Conservation (phyloP, 2,888 invertebrate genomes). For the Subacronicta megacephala region DNA sequence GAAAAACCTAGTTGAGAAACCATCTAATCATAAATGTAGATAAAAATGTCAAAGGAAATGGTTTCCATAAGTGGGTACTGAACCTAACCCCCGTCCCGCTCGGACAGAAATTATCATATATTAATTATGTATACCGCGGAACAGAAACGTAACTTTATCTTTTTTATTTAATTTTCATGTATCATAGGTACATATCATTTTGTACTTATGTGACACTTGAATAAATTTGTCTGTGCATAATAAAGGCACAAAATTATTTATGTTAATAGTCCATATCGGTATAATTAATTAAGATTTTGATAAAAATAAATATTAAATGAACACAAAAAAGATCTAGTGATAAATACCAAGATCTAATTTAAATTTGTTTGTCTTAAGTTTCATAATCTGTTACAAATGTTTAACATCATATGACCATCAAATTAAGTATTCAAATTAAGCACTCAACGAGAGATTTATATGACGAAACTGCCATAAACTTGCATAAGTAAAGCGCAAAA, state of each 20-base stretch:
- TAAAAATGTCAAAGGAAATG: slow-evolving; percentile 52
- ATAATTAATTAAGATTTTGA: neutral
- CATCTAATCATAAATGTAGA: slow-evolving; percentile 45
- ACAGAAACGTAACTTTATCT: slow-evolving; percentile 65
- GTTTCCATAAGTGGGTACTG: slow-evolving; percentile 66
- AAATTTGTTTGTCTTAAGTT: slow-evolving; percentile 17
- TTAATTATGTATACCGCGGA: slow-evolving; percentile 76
- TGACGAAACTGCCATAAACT: slow-evolving; percentile 24
- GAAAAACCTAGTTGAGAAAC: slow-evolving; percentile 32
- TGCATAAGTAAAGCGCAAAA: slow-evolving; percentile 15
- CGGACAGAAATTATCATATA: slow-evolving; percentile 71
- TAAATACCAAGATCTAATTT: neutral
- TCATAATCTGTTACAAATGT: slow-evolving; percentile 23
- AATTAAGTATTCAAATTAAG: slow-evolving; percentile 17
- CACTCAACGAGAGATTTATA: slow-evolving; percentile 31
- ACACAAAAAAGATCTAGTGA: too few species aligned
- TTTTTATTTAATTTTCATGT: slow-evolving; percentile 59
- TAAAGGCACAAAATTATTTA: neutral
- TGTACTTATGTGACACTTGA: slow-evolving; percentile 20
- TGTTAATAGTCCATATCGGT: neutral
- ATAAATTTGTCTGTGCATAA: neutral
- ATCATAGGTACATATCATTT: slow-evolving; percentile 20
- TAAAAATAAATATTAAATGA: neutral
- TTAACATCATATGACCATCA: slow-evolving; percentile 3
- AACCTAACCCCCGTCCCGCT: slow-evolving; percentile 62